Conservation (phyloP, 2,888 invertebrate genomes). For the Anaspis maculata region DNA sequence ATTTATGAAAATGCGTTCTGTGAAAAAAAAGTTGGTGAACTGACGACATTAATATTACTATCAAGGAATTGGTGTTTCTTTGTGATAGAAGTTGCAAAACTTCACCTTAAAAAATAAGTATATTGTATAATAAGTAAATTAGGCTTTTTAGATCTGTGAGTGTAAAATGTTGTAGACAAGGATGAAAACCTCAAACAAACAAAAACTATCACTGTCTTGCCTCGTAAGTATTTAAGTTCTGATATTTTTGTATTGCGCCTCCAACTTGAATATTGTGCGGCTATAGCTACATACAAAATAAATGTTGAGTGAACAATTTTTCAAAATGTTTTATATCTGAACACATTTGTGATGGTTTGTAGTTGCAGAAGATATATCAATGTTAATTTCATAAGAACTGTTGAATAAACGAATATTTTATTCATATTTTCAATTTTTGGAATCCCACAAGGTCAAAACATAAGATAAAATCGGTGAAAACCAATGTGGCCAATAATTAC, state of each 20-base stretch:
- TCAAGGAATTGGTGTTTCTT: conserved; percentile 17
- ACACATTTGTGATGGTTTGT: conserved; percentile 18
- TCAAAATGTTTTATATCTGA: conserved; percentile 9
- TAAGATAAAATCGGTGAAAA: too few relatives aligned
- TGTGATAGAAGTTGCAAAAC: conserved; percentile 16
- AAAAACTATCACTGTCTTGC: conserved; percentile 13
- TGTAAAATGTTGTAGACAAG: conserved; percentile 7
- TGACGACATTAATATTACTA: conserved; percentile 5
- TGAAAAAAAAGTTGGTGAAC: too few relatives aligned
- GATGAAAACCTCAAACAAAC: too few relatives aligned
- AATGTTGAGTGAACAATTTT: neutral
- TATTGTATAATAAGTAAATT: too few relatives aligned
- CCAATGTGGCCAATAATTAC: too few relatives aligned
- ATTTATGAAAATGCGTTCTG: too few relatives aligned
- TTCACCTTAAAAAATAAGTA: conserved; percentile 8
- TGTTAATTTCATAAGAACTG: conserved; percentile 27
- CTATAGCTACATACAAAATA: too few relatives aligned
- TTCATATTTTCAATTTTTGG: conserved; percentile 4
- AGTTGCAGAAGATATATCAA: conserved; percentile 18
- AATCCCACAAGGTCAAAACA: too few relatives aligned
- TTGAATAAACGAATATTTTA: conserved; percentile 23
- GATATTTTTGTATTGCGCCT: too few relatives aligned
- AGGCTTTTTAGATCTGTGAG: conserved; percentile 14
- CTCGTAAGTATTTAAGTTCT: conserved; percentile 4
- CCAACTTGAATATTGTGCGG: too few relatives aligned